These are phyloP conservation scores for Leucophenga montana DNA, from an alignment of 2,888 invertebrate species.

Conservation along the genomic window DNA sequence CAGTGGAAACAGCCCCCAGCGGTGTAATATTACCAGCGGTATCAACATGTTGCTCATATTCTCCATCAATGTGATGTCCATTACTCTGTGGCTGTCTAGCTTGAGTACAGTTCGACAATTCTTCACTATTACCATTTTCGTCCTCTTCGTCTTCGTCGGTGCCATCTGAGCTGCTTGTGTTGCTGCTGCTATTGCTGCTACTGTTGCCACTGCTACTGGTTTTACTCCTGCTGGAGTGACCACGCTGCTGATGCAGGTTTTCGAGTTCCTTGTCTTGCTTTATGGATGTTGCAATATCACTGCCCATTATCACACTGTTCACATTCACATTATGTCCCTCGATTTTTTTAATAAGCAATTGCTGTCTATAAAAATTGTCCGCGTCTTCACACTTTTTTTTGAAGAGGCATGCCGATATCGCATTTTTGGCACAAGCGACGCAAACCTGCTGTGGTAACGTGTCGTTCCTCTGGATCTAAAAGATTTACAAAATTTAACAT, in stretches of 20 bases:
- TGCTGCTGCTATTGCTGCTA: conserved; percentile 35
- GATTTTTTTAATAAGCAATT: conserved; percentile 68
- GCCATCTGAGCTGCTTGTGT: conserved; percentile 36
- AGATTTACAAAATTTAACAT: conserved; percentile 4
- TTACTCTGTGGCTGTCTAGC: conserved; percentile 6
- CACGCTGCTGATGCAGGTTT: not conserved
- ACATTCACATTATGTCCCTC: conserved; percentile 47
- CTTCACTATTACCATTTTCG: conserved; percentile 38
- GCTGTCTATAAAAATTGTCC: conserved; percentile 71
- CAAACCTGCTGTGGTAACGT: conserved; percentile 72
- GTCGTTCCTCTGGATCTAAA: conserved; percentile 69
- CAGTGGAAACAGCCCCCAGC: conserved; percentile 12
- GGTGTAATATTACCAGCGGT: conserved; percentile 22
- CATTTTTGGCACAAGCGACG: conserved; percentile 68
- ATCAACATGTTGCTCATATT: conserved; percentile 37
- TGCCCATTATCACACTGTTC: conserved; percentile 42
- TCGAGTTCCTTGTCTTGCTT: conserved; percentile 28
- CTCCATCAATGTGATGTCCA: conserved; percentile 34
- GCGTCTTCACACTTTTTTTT: conserved; percentile 73
- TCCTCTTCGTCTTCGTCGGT: conserved; percentile 34
- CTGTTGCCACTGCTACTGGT: conserved; percentile 12
- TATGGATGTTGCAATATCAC: conserved; percentile 42
- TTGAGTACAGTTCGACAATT: not conserved
- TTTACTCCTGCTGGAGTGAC: conserved; percentile 25
- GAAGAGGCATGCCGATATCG: conserved; percentile 69